phyloP scores from a whole-genome alignment of 2,113 vertebrate species.

The Cranoglanis bouderius region DNA sequence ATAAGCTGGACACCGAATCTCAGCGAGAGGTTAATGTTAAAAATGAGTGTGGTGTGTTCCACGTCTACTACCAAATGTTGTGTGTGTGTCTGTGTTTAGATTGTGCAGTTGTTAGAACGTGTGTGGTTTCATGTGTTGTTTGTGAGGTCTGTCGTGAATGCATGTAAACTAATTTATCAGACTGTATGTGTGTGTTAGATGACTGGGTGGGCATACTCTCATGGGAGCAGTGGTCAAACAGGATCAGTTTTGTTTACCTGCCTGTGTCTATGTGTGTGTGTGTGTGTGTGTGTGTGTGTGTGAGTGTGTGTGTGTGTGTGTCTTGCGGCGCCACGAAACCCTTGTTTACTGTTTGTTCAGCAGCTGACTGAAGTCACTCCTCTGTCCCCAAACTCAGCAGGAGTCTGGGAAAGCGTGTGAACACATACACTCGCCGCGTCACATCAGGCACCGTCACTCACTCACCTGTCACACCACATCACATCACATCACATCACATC shows the following conservation, averaged over 20 bases:
- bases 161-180: slow-evolving; percentile 31
- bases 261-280: slow-evolving; percentile 25
- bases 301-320: slow-evolving; percentile 35
- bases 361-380: slow-evolving; percentile 15
- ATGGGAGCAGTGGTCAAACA: slow-evolving; percentile 11
- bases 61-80: not conserved
- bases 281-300: slow-evolving; percentile 35
- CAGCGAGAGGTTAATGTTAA: not conserved
- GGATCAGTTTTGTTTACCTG: slow-evolving; percentile 40
- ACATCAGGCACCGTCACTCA: slow-evolving; percentile 44
- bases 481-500: slow-evolving; percentile 20
- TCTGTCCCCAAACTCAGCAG: slow-evolving; percentile 31
- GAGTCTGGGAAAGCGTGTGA: slow-evolving; percentile 35
- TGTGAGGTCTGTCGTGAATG: slow-evolving; percentile 3
- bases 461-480: slow-evolving; percentile 8
- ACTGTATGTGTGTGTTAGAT: not conserved
- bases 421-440: slow-evolving; percentile 21
- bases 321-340: slow-evolving; percentile 35
- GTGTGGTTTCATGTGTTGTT: not conserved
- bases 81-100: not conserved
- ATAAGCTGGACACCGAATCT: not conserved
- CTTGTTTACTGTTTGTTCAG: slow-evolving; percentile 46
- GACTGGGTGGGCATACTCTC: not conserved
- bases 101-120: not conserved
- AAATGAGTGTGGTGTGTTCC: not conserved